Percentiles rank a stretch among this genome's conserved stretches.
Conservation (phyloP, 1,140 invertebrate genomes). For the Drosophila mojavensis region DNA sequence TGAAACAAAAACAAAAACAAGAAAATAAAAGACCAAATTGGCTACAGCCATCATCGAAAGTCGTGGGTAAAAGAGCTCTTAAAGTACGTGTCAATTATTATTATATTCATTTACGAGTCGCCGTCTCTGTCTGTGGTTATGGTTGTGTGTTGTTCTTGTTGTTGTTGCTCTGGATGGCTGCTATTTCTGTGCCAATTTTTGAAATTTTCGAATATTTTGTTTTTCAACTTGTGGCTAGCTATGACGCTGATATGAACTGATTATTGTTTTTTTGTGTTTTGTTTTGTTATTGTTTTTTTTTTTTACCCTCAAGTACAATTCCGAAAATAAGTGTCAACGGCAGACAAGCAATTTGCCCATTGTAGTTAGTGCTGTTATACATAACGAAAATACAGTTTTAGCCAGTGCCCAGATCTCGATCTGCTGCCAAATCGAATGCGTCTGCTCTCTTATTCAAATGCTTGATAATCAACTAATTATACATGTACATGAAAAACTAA, state of each 20-base stretch:
- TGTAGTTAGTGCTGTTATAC: slow-evolving; percentile 14
- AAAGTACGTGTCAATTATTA: slow-evolving; percentile 76
- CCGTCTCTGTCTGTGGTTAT: slow-evolving; percentile 4
- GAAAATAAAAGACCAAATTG: neutral
- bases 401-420: neutral
- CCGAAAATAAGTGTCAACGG: slow-evolving; percentile 28
- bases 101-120: slow-evolving; percentile 55
- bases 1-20: too few relatives aligned
- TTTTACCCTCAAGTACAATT: slow-evolving; percentile 8
- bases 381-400: slow-evolving; percentile 11
- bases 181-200: slow-evolving; percentile 45
- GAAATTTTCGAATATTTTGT: slow-evolving; percentile 35
- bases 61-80: slow-evolving; percentile 53
- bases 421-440: neutral
- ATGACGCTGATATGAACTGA: slow-evolving; percentile 30
- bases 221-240: slow-evolving; percentile 19
- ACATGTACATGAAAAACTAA: neutral
- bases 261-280: slow-evolving; percentile 2
- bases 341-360: slow-evolving; percentile 25
- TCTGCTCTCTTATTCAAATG: neutral
- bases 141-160: slow-evolving; percentile 28
- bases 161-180: slow-evolving; percentile 26
- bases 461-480: neutral
- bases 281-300: neutral
- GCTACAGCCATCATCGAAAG: slow-evolving; percentile 34